Base-by-base conservation (phyloP, 2,888 invertebrate genomes). In the Drosophila quasianomalipes region DNA sequence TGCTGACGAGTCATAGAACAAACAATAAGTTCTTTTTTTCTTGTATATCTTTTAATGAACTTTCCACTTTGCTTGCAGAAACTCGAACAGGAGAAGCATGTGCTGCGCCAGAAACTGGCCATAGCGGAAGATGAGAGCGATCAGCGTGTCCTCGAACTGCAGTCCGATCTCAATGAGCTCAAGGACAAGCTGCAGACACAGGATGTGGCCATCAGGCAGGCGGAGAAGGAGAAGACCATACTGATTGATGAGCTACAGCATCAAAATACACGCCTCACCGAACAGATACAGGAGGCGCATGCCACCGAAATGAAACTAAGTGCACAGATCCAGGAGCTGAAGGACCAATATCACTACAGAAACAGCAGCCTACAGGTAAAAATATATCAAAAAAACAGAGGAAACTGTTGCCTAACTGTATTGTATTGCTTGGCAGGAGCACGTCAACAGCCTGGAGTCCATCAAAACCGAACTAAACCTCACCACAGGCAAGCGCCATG, bases 31-130 rank as follows among this genome's bases (percentile, higher is more conserved):
- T 69, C 0, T 61, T 47, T 63, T 31, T 41, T 52, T 37, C 3
- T 41, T 10, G 10, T 16, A 19, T 35, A n/a, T 65, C 1, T 54
- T 31, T 79, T 74, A 70, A 74, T 79, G 68, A 79, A 71, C 83
- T 83, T 83, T 83, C 79, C 81, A 70, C 28, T 63, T 76, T 82
- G 33, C 39, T 66, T 94, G 0, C 95, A 99, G 98, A 96, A 96
- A 92, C 95, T 98, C 93, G 98, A 98, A 94, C 98, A 99, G 94
- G 98, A 99, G 94, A 96, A 98, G 87, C 97, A 99, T 94, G 95
- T 97, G 61, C 95, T 99, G 61, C 95, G 97, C 72, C 95, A 98
- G 75, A 97, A 97, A 89, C 94, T 99, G 91, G 97, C 97, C 88
- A 96, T 97, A 51, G 96, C 97, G 51, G 96, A 97, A 92, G 96